phyloP scores from a whole-genome alignment of 30 jellyfish, hydroid and myxozoan species.

The Catostylus mosaicus region DNA sequence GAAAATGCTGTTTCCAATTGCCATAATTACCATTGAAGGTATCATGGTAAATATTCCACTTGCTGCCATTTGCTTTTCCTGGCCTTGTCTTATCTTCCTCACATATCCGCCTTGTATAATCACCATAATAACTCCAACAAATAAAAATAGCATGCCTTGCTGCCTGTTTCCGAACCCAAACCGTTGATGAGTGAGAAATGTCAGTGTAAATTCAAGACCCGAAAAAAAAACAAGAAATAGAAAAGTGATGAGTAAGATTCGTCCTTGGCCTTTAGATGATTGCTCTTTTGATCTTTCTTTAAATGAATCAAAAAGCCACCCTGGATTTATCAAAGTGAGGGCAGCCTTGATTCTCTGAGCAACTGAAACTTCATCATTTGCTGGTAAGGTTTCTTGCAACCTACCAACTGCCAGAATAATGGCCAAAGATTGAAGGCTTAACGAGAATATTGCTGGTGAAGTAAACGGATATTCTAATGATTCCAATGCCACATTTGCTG shows the following conservation, averaged over 20 bases:
- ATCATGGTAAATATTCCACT: constrained; percentile 79
- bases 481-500: constrained; percentile 18
- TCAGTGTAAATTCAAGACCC: constrained; percentile 93
- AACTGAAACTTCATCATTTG: neutral
- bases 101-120: constrained; percentile 93
- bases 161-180: constrained; percentile 72
- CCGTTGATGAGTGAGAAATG: constrained; percentile 89
- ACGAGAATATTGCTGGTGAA: constrained; percentile 79
- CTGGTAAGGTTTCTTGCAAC: constrained; percentile 61
- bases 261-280: neutral
- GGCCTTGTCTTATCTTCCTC: constrained; percentile 72
- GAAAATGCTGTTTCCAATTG: constrained; percentile 41
- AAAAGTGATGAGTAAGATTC: constrained; percentile 61
- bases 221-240: constrained; percentile 78
- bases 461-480: constrained; percentile 51
- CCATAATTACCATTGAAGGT: constrained; percentile 76
- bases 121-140: constrained; percentile 81
- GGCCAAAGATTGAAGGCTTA: constrained; percentile 70
- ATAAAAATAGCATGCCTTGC: constrained; percentile 90
- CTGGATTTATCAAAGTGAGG: constrained; percentile 57
- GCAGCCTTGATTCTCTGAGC: constrained; percentile 34
- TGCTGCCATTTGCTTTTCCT: constrained; percentile 61
- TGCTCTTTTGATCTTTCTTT: neutral
- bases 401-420: constrained; percentile 45
- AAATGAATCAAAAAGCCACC: constrained; percentile 10